A percentile compares a stretch with the other conserved stretches of the same genome.
Conservation (phyloP, 2,797 vertebrate species). For the Lepilemur septentrionalis region DNA sequence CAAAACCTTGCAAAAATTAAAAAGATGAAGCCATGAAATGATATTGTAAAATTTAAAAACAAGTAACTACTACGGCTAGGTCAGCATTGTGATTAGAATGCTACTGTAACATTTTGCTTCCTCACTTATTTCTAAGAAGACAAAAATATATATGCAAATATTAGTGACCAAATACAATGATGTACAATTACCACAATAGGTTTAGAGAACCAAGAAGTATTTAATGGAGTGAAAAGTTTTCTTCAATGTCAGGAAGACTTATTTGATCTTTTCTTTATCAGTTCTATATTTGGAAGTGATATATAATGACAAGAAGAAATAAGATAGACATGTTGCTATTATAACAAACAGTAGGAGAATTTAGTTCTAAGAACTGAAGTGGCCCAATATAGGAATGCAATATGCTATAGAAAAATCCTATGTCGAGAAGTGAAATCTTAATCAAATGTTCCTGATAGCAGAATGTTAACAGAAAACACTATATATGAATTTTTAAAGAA, state of each 20-base stretch:
- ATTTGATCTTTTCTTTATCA: constrained; percentile 62
- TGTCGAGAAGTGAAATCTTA: constrained; percentile 62
- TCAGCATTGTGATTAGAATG: neutral
- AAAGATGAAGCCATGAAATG: neutral
- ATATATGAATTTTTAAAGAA: constrained; percentile 2
- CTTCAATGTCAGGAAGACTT: constrained; percentile 53
- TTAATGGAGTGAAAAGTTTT: constrained; percentile 50
- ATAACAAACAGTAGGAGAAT: constrained; percentile 59
- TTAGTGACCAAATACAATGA: constrained; percentile 22
- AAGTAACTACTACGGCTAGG: neutral
- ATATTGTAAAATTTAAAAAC: neutral
- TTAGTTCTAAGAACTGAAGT: constrained; percentile 61
- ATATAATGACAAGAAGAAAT: constrained; percentile 63
- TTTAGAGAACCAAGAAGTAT: constrained; percentile 36
- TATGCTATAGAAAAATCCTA: constrained; percentile 48
- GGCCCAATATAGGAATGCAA: constrained; percentile 29
- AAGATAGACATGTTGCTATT: constrained; percentile 51
- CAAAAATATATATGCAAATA: constrained; percentile 40
- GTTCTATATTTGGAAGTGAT: constrained; percentile 62
- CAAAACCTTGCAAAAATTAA: constrained; percentile 5
- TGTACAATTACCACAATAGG: neutral
- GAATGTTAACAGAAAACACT: constrained; percentile 32
- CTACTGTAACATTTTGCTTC: constrained; percentile 23
- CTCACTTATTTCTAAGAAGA: constrained; percentile 36
- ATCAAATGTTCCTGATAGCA: constrained; percentile 38